Evolutionary conservation across 2,888 invertebrate species (phyloP).

Genomic region (Mythimna albipuncta): DNA sequence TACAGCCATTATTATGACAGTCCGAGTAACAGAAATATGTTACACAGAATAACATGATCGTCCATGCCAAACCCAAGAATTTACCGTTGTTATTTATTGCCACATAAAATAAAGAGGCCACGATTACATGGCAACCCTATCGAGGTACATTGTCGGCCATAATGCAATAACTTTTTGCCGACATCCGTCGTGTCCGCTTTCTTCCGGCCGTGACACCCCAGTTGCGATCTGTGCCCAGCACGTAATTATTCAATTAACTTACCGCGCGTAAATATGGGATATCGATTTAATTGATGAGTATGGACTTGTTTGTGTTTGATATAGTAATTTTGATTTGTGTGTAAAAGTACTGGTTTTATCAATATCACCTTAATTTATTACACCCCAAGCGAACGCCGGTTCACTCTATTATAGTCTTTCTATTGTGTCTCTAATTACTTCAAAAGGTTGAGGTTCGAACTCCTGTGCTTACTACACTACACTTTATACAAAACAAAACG

Average conservation of each 20-base stretch:
- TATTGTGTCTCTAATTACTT: too few relatives aligned
- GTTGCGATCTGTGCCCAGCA: slow-evolving; percentile 82
- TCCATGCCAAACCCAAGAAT: slow-evolving; percentile 14
- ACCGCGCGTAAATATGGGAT: slow-evolving; percentile 57
- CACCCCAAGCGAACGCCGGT: too few relatives aligned
- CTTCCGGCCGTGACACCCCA: slow-evolving; percentile 86
- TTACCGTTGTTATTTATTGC: slow-evolving; percentile 26
- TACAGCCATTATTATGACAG: neutral
- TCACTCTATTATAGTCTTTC: too few relatives aligned
- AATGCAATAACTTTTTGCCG: slow-evolving; percentile 66
- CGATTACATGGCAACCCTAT: slow-evolving; percentile 45
- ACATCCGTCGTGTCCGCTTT: slow-evolving; percentile 78
- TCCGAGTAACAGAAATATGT: neutral
- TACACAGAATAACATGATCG: slow-evolving; percentile 9
- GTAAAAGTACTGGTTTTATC: slow-evolving; percentile 2
- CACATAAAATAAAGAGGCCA: slow-evolving; percentile 37
- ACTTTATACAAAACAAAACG: neutral
- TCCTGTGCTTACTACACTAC: neutral
- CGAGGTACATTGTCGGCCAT: slow-evolving; percentile 45
- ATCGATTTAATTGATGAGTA: slow-evolving; percentile 46
- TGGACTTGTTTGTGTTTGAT: slow-evolving; percentile 25
- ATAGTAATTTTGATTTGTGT: slow-evolving; percentile 32
- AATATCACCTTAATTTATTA: neutral
- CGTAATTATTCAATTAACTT: slow-evolving; percentile 75
- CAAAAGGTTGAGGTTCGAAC: too few relatives aligned